A percentile compares a stretch with the other conserved stretches of the same genome.
These are phyloP conservation scores for Globodera rostochiensis DNA, from an alignment of 1,140 invertebrate species.

Conservation along the genomic window DNA sequence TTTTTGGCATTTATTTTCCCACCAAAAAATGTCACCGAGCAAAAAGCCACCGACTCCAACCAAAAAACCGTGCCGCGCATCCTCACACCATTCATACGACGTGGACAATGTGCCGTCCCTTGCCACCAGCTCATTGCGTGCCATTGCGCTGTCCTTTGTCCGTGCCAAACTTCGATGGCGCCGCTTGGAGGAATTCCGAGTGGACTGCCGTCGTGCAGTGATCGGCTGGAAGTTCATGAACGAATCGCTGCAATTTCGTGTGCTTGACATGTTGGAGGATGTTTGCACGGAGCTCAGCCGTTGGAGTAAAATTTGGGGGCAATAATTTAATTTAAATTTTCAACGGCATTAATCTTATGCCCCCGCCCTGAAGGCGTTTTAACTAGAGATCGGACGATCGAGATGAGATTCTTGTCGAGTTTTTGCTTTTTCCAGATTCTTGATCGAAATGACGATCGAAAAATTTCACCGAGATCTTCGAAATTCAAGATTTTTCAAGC, in stretches of 20 bases:
- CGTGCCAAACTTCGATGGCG: slow-evolving; percentile 32
- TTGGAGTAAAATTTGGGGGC: slow-evolving; percentile 38
- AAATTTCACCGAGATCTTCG: too few species aligned
- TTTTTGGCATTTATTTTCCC: too few species aligned
- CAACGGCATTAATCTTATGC: neutral
- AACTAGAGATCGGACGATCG: too few species aligned
- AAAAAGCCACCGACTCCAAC: neutral
- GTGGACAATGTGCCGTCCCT: slow-evolving; percentile 12
- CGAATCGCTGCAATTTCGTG: slow-evolving; percentile 15
- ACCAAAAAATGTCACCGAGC: neutral
- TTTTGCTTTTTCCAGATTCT: too few species aligned
- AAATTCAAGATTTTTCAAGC: too few species aligned
- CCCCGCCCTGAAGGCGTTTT: too few species aligned
- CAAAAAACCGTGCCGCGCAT: neutral
- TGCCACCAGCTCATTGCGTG: neutral
- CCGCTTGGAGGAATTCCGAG: slow-evolving; percentile 22
- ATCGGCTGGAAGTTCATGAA: slow-evolving; percentile 24
- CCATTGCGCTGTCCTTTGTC: slow-evolving; percentile 20
- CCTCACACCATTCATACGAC: neutral
- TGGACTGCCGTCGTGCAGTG: slow-evolving; percentile 19
- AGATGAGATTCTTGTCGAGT: too few species aligned
- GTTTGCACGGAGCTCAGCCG: slow-evolving; percentile 38
- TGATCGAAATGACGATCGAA: too few species aligned
- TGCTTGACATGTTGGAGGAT: slow-evolving; percentile 39
- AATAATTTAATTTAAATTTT: too few species aligned